Evolutionary conservation across 2,113 vertebrate species (phyloP), one percentile per base, ranked within the genome.

Genomic region (Neogale vison): DNA sequence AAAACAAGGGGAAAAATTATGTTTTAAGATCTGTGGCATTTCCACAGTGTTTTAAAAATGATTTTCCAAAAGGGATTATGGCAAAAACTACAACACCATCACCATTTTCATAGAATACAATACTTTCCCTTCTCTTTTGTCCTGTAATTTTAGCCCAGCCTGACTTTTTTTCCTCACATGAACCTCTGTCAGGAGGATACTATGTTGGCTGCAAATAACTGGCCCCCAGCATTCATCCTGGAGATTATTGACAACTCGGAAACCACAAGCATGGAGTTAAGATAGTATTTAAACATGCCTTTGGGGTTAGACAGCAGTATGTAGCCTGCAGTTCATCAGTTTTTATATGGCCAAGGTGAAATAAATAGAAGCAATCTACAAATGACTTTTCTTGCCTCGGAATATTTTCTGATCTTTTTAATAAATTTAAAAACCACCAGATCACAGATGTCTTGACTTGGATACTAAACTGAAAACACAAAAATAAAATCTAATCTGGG

Each of bases 141-240:
- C 89, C 83, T 71, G 24, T 81, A 71, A 90, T 81, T 52, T 74
- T 72, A 94, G 55, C 69, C 77, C 71, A 29, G 87, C 10, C 55
- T 80, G 74, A 96, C 76, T 23, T 80, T 52, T 57, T 96, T 90
- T 4, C 96, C 93, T 97, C 90, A 61, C 36, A 95, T 92, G 96
- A 98, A 97, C 95, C 92, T 96, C 90, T 94, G 91, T 93, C 77
- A 52, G 83, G 74, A 97, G 86, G 96, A 95, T 92, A 65, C 85
- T 97, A 82, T 63, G 81, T 31, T 96, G 95, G 97, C 95, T 87
- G 31, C 59, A 93, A 85, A 93, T 3, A 80, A 9, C 36, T 39
- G 57, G 83, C 52, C 45, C 82, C 82, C 79, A 88, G 39, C 42
- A 74, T 95, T 96, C 94, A 93, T 95, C 83, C 96, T 87, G 50